phyloP scores from a whole-genome alignment of 2,797 vertebrate species.

The Petrocephalus schoutedeni region DNA sequence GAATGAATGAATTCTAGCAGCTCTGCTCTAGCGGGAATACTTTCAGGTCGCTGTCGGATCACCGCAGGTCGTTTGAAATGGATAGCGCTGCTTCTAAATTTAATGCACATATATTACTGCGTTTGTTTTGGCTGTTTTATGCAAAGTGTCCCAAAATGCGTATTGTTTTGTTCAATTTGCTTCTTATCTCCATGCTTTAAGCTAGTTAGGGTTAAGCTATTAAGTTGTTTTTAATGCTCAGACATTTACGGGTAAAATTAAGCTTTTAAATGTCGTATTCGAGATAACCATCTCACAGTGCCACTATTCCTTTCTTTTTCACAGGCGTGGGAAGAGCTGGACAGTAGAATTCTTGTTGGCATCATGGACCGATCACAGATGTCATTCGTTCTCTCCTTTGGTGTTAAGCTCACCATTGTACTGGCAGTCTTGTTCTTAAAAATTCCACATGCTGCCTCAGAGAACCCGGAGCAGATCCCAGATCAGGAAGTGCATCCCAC shows the following conservation, averaged over 20 bases:
- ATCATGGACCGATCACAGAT: conserved; percentile 65
- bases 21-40: background rate
- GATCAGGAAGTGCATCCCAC: conserved; percentile 60
- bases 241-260: background rate
- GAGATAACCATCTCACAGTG: background rate
- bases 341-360: conserved; percentile 35
- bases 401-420: conserved; percentile 63
- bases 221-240: background rate
- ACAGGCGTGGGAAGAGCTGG: conserved; percentile 44
- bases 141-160: background rate
- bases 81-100: background rate
- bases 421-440: conserved; percentile 64
- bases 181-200: background rate
- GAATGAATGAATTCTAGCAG: background rate
- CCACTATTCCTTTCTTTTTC: conserved; percentile 1
- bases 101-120: background rate
- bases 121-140: background rate
- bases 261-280: background rate
- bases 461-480: conserved; percentile 46
- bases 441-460: conserved; percentile 54
- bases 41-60: background rate
- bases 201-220: background rate
- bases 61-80: background rate
- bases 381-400: conserved; percentile 51
- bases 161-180: background rate